These are phyloP conservation scores for Hirtodrosophila cameraria DNA, from an alignment of 2,888 invertebrate species.

Conservation along the genomic window DNA sequence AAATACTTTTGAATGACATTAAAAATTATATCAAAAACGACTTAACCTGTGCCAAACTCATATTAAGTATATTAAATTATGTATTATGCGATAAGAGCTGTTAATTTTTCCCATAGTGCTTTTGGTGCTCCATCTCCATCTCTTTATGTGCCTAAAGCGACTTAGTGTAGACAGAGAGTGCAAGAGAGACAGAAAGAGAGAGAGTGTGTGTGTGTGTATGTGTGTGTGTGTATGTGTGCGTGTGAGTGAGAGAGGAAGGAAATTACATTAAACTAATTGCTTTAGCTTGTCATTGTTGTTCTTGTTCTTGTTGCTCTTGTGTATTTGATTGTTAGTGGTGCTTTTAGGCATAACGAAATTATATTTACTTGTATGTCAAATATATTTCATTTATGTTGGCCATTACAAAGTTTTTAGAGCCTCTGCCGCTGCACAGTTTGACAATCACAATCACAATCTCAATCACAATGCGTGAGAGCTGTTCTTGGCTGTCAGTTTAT, in stretches of 20 bases:
- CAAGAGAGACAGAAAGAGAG: not conserved
- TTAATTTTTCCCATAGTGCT: no score
- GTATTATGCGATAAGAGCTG: no score
- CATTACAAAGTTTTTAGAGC: conserved; percentile 40
- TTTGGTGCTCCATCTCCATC: no score
- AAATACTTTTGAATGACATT: no score
- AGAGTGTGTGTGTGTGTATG: conserved; percentile 5
- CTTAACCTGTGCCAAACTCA: no score
- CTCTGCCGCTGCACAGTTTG: conserved; percentile 38
- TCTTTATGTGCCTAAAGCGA: no score
- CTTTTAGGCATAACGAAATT: conserved; percentile 63
- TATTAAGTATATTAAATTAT: no score
- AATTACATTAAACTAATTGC: conserved; percentile 79
- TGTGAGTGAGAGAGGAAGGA: conserved; percentile 21
- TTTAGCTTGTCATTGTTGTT: conserved; percentile 75
- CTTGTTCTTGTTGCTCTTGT: conserved; percentile 64
- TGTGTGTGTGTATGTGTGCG: conserved; percentile 4
- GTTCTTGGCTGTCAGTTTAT: not conserved
- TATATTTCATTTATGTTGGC: conserved; percentile 20
- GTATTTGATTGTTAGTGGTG: conserved; percentile 52
- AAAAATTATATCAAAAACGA: no score
- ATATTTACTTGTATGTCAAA: conserved; percentile 69
- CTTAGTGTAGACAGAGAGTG: conserved; percentile 7
- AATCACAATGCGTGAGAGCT: not conserved
- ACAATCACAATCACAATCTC: conserved; percentile 9